phyloP scores from a whole-genome alignment of 1,140 invertebrate species.

The Drosophila leontia region DNA sequence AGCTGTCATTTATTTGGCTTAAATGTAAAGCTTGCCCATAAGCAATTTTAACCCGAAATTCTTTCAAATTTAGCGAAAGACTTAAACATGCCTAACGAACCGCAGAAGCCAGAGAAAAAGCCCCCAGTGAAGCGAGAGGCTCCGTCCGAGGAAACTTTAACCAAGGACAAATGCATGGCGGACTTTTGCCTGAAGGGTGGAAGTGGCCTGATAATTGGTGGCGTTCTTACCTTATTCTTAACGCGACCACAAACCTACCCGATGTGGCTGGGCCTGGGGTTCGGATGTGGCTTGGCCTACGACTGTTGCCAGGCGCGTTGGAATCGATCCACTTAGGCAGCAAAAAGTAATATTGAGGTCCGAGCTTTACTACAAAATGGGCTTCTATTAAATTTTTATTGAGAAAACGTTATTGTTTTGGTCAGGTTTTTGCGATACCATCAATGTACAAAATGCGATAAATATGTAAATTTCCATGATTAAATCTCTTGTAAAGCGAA shows the following conservation, averaged over 20 bases:
- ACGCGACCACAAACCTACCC: conserved; percentile 50
- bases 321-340: conserved; percentile 13
- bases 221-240: conserved; percentile 42
- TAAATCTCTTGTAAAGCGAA: conserved; percentile 9
- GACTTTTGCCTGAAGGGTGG: conserved; percentile 51
- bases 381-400: neutral
- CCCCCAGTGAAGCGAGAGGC: neutral
- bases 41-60: conserved; percentile 4
- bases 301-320: conserved; percentile 47
- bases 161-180: conserved; percentile 43
- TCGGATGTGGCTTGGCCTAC: conserved; percentile 52
- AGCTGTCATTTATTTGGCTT: neutral
- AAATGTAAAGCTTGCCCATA: neutral
- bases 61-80: neutral
- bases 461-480: conserved; percentile 4
- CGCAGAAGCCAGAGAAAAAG: conserved; percentile 2
- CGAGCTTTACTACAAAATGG: neutral
- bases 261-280: conserved; percentile 47
- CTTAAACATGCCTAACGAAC: conserved; percentile 10
- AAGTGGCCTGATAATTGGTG: conserved; percentile 44
- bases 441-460: neutral
- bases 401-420: neutral
- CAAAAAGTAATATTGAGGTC: neutral
- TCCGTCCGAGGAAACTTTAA: neutral
- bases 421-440: neutral